Conservation (phyloP, 1,140 invertebrate genomes). For the Drosophila nikananu region DNA sequence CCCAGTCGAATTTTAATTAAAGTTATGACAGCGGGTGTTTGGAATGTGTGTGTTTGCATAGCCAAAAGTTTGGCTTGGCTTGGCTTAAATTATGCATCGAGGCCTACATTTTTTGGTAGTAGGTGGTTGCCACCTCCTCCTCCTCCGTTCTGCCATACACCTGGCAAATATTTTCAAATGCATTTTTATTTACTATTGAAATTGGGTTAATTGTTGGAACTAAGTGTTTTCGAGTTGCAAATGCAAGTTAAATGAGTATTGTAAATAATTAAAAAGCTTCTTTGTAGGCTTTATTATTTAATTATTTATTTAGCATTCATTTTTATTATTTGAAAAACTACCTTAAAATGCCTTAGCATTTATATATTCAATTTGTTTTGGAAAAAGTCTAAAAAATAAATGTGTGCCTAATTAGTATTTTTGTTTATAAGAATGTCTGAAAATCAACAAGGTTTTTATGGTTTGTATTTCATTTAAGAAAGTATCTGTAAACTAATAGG, state of each 20-base stretch:
- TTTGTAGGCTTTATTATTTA: background rate
- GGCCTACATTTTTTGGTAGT: conserved; percentile 1
- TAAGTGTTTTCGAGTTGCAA: background rate
- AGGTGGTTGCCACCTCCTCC: conserved; percentile 5
- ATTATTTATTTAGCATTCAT: background rate
- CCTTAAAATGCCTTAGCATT: too few relatives aligned
- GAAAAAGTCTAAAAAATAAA: background rate
- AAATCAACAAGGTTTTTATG: too few relatives aligned
- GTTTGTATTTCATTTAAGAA: too few relatives aligned
- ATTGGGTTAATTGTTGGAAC: background rate
- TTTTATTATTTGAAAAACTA: background rate
- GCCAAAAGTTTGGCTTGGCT: background rate
- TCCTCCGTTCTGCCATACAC: background rate
- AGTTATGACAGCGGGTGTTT: conserved; percentile 4
- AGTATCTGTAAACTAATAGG: too few relatives aligned
- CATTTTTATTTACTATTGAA: background rate
- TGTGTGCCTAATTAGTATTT: too few relatives aligned
- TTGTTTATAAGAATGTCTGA: too few relatives aligned
- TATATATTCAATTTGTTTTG: background rate
- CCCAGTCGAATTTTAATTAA: conserved; percentile 14
- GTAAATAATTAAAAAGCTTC: background rate
- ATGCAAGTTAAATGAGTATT: background rate
- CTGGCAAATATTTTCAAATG: background rate
- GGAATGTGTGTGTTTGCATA: conserved; percentile 21
- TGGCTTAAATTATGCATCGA: conserved; percentile 26